A percentile compares a stretch with the other conserved stretches of the same genome.
Evolutionary conservation across 2,888 invertebrate species (phyloP).

Genomic region (Trachelus tabidus): DNA sequence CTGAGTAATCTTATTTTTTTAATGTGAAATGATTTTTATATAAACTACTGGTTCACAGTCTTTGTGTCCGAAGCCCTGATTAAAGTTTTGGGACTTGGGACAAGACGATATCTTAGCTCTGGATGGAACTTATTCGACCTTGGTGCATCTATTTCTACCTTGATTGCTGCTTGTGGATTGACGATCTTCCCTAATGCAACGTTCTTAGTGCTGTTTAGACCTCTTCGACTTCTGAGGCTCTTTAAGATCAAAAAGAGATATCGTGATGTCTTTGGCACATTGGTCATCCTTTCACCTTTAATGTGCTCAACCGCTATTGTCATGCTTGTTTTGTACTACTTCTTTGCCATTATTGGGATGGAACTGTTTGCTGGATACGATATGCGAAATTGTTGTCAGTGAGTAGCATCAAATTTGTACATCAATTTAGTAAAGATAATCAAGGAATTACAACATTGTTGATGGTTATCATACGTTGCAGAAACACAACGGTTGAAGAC

Average conservation of each 20-base stretch:
- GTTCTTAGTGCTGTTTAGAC: conserved; percentile 79
- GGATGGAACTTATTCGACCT: conserved; percentile 90
- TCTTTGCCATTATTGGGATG: conserved; percentile 92
- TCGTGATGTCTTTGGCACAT: conserved; percentile 84
- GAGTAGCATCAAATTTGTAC: conserved; percentile 59
- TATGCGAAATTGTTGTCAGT: conserved; percentile 86
- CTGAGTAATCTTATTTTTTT: background rate
- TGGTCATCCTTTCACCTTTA: conserved; percentile 83
- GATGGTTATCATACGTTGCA: conserved; percentile 58
- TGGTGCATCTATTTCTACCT: conserved; percentile 75
- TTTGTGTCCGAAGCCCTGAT: conserved; percentile 80
- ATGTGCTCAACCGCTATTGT: conserved; percentile 87
- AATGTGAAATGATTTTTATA: conserved; percentile 37
- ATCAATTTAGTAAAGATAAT: background rate
- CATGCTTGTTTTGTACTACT: conserved; percentile 86
- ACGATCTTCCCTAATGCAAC: conserved; percentile 76
- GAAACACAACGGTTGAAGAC: conserved; percentile 86
- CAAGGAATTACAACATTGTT: conserved; percentile 3
- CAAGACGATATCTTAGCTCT: conserved; percentile 78
- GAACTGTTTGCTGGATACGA: conserved; percentile 83
- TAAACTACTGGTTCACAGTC: conserved; percentile 69
- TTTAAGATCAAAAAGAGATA: conserved; percentile 86
- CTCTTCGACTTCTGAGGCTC: conserved; percentile 75
- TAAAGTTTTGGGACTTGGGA: conserved; percentile 80
- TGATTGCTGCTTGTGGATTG: conserved; percentile 76